Evolutionary conservation across 2,888 invertebrate genomes (phyloP), one percentile per base, ranked within the genome.

Genomic region (Corbicula japonica): DNA sequence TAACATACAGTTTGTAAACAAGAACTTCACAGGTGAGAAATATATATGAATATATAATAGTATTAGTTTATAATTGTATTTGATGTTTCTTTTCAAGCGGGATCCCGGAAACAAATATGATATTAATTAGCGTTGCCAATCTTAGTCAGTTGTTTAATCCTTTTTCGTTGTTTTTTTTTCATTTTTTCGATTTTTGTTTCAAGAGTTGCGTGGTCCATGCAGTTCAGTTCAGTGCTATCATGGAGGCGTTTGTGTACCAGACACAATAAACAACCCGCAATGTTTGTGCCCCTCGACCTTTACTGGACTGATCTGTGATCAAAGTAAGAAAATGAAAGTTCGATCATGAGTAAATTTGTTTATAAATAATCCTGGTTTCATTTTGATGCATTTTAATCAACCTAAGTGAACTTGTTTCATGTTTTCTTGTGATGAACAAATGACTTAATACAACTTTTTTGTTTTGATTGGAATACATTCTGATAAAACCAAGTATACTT

Each of bases 131-230:
- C 28, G 4, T 2, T 52, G 28, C n/a, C n/a, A n/a, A n/a, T n/a
- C n/a, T n/a, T n/a, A n/a, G n/a, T n/a, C n/a, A n/a, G n/a, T n/a
- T n/a, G n/a, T n/a, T n/a, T n/a, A n/a, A n/a, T n/a, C n/a, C n/a
- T n/a, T n/a, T n/a, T n/a, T n/a, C n/a, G n/a, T n/a, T n/a, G n/a
- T n/a, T n/a, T n/a, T n/a, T n/a, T n/a, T n/a, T n/a, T n/a, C n/a
- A n/a, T n/a, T n/a, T n/a, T n/a, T n/a, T n/a, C n/a, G n/a, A n/a
- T n/a, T n/a, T 52, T 5, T 52, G 18, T 12, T 52, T 5, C 18
- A 21, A 63, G 63, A 63, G 26, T 38, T 63, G 8, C 15, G 50
- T 10, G 63, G 63, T 26, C 63, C 63, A 15, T 63, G 63, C 26
- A 63, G 63, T 50, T 23, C 15, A n/a, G 8, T 50, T 1, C 23